Evolutionary conservation across 2,888 invertebrate species (phyloP).

Genomic region (Laspeyria flexula): DNA sequence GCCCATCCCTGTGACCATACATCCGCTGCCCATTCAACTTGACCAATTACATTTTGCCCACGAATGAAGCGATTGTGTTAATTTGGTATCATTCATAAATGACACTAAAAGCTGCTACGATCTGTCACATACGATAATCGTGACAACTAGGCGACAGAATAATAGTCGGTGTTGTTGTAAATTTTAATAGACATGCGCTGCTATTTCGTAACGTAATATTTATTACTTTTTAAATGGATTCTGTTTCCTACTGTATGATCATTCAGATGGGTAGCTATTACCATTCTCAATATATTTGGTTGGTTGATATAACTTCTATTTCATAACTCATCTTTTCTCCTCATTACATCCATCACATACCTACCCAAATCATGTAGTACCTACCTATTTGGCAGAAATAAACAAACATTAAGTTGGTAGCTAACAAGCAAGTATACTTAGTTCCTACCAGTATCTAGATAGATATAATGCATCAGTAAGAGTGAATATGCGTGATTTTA

Average conservation of each 20-base stretch:
- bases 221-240: neutral
- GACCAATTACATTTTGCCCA: slow-evolving; percentile 44
- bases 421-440: too few species aligned
- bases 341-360: too few species aligned
- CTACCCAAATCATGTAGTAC: too few species aligned
- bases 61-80: slow-evolving; percentile 22
- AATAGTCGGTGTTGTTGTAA: slow-evolving; percentile 6
- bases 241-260: neutral
- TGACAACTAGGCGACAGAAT: slow-evolving; percentile 11
- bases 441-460: too few species aligned
- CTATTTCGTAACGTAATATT: neutral
- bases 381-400: too few species aligned
- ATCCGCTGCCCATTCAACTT: slow-evolving; percentile 68
- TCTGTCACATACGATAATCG: neutral
- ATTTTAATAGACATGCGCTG: neutral
- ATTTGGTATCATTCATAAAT: slow-evolving; percentile 15
- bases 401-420: too few species aligned
- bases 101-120: slow-evolving; percentile 6
- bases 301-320: too few species aligned
- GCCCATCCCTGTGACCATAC: slow-evolving; percentile 67
- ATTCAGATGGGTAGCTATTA: too few species aligned
- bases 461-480: too few species aligned
- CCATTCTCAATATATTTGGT: too few species aligned
- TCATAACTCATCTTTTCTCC: too few species aligned
- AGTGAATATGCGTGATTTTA: too few species aligned